Percentiles rank a stretch among this genome's conserved stretches.
These are phyloP conservation scores for Holcopasites calliopsidis DNA, from an alignment of 1,140 invertebrate species.

Conservation along the genomic window DNA sequence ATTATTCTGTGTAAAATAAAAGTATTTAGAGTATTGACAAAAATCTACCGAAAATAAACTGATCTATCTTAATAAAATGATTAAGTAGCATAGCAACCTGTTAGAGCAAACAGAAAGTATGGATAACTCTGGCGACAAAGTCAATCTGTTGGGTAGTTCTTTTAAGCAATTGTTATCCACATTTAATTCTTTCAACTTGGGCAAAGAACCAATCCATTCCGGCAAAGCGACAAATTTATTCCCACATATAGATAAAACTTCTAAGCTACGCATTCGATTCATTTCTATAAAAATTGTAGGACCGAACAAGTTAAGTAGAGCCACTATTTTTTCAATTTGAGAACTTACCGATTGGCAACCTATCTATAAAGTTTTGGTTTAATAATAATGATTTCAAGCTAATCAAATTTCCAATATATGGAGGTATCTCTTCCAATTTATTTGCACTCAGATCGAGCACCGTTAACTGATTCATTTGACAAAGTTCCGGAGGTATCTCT, in stretches of 20 bases:
- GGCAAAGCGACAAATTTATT: conserved; percentile 69
- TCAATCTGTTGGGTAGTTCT: conserved; percentile 72
- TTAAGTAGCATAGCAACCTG: conserved; percentile 51
- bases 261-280: conserved; percentile 61
- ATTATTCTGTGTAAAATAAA: conserved; percentile 37
- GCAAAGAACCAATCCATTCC: conserved; percentile 71
- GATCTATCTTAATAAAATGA: conserved; percentile 3
- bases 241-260: conserved; percentile 62
- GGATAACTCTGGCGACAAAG: conserved; percentile 60
- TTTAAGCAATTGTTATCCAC: conserved; percentile 69
- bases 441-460: conserved; percentile 71
- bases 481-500: conserved; percentile 61
- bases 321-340: not conserved
- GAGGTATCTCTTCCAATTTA: conserved; percentile 57
- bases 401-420: conserved; percentile 55
- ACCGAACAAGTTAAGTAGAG: conserved; percentile 6
- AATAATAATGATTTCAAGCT: conserved; percentile 60
- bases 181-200: conserved; percentile 65
- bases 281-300: conserved; percentile 57
- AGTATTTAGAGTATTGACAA: conserved; percentile 5
- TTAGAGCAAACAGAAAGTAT: conserved; percentile 71
- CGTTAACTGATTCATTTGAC: conserved; percentile 59
- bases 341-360: conserved; percentile 63
- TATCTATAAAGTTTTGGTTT: conserved; percentile 66
- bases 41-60: conserved; percentile 8